These are phyloP conservation scores for Psittacara wagleri DNA, from an alignment of 2,113 vertebrate species.

Conservation along the genomic window DNA sequence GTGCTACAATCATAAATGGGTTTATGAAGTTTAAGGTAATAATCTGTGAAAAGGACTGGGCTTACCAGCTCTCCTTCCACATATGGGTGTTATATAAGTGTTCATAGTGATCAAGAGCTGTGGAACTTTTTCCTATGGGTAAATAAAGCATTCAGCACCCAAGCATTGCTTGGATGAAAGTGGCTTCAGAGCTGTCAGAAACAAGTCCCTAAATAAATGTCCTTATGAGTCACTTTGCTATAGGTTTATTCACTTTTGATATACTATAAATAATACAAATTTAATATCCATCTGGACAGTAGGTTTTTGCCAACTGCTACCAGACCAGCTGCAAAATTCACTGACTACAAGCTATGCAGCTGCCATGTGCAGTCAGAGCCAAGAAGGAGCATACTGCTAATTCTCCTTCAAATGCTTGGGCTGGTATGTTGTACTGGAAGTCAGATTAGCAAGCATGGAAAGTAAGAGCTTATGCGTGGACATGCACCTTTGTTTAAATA, in stretches of 20 bases:
- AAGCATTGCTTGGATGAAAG: neutral
- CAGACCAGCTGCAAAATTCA: conserved; percentile 74
- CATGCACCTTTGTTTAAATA: neutral
- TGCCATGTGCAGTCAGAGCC: conserved; percentile 51
- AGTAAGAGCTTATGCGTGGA: neutral
- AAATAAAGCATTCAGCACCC: neutral
- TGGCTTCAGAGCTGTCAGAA: conserved; percentile 11
- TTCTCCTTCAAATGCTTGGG: conserved; percentile 30
- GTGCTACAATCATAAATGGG: neutral
- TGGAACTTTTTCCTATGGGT: neutral
- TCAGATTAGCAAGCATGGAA: conserved; percentile 18
- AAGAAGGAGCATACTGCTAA: conserved; percentile 55
- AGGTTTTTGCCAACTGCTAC: conserved; percentile 71
- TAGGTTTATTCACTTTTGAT: conserved; percentile 69
- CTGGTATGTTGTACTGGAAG: conserved; percentile 7
- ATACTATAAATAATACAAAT: conserved; percentile 72
- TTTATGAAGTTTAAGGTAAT: neutral
- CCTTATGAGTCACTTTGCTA: conserved; percentile 63
- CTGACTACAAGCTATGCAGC: conserved; percentile 68
- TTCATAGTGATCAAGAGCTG: neutral
- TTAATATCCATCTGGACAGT: conserved; percentile 76
- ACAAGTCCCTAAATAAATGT: conserved; percentile 45
- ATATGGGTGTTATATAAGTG: neutral
- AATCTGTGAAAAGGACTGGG: neutral
- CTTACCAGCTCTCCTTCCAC: neutral